Conservation (phyloP, 2,113 vertebrate species). For the Cepphus grylle region DNA sequence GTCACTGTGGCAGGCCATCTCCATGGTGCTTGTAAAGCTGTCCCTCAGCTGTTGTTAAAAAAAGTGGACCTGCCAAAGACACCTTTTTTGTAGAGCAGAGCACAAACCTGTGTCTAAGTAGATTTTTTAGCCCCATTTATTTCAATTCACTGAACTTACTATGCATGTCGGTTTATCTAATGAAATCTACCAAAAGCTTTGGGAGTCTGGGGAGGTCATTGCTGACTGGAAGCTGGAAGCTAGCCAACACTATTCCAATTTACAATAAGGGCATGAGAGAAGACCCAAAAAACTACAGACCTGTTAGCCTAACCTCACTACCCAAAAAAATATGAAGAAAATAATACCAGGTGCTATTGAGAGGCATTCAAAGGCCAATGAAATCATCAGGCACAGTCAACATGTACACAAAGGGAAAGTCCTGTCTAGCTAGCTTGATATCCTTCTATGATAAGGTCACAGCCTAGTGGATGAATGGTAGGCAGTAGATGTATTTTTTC, state of each 20-base stretch:
- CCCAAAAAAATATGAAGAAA: neutral
- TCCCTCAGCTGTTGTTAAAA: neutral
- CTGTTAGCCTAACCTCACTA: neutral
- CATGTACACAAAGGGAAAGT: neutral
- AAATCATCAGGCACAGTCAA: neutral
- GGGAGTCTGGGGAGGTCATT: neutral
- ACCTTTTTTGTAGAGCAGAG: neutral
- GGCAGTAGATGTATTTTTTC: neutral
- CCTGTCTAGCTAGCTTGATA: neutral
- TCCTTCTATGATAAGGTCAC: neutral
- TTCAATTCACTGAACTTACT: neutral
- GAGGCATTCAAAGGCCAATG: neutral
- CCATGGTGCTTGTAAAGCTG: neutral
- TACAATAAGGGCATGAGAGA: neutral
- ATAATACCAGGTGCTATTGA: neutral
- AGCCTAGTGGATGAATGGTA: neutral
- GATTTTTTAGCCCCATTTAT: neutral
- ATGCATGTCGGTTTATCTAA: neutral
- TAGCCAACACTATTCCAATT: neutral
- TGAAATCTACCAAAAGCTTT: neutral
- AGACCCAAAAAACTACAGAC: neutral
- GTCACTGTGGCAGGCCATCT: neutral
- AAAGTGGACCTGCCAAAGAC: neutral
- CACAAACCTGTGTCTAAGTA: neutral
- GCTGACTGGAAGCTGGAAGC: neutral